Evolutionary conservation across 1,140 invertebrate genomes (phyloP).

Genomic region (Euura saliciscinereae): DNA sequence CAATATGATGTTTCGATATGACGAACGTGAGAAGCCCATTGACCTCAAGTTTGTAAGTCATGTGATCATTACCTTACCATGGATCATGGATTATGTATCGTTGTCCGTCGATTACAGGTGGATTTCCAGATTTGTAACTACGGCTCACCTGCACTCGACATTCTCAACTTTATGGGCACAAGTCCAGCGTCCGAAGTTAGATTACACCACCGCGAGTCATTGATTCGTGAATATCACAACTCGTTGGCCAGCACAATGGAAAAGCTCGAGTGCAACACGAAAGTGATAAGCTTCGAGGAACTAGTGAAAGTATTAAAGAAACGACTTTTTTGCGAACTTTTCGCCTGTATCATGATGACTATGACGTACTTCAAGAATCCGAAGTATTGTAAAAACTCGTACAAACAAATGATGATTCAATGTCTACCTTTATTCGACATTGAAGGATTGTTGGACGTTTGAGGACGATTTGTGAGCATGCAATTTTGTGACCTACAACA

Average conservation of each 20-base stretch:
- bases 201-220: slow-evolving; percentile 38
- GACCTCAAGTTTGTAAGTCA: slow-evolving; percentile 63
- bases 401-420: slow-evolving; percentile 32
- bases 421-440: slow-evolving; percentile 37
- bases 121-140: slow-evolving; percentile 62
- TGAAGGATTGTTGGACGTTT: slow-evolving; percentile 39
- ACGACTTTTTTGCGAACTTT: slow-evolving; percentile 39
- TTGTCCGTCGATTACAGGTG: slow-evolving; percentile 50
- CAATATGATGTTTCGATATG: slow-evolving; percentile 70
- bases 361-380: slow-evolving; percentile 42
- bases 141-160: slow-evolving; percentile 58
- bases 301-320: slow-evolving; percentile 44
- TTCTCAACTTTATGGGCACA: slow-evolving; percentile 61
- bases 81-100: background rate
- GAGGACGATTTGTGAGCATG: background rate
- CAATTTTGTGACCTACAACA: no score
- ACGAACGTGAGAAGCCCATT: slow-evolving; percentile 51
- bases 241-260: slow-evolving; percentile 46
- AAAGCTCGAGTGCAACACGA: slow-evolving; percentile 45
- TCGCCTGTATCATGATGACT: slow-evolving; percentile 29
- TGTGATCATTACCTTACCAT: background rate
- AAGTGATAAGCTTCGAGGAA: slow-evolving; percentile 50
- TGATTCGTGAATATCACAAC: slow-evolving; percentile 53
- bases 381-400: slow-evolving; percentile 19
- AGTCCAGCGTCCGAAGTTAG: slow-evolving; percentile 44